Conservation (phyloP, 2,113 vertebrate species). For the Henicopernis longicauda region DNA sequence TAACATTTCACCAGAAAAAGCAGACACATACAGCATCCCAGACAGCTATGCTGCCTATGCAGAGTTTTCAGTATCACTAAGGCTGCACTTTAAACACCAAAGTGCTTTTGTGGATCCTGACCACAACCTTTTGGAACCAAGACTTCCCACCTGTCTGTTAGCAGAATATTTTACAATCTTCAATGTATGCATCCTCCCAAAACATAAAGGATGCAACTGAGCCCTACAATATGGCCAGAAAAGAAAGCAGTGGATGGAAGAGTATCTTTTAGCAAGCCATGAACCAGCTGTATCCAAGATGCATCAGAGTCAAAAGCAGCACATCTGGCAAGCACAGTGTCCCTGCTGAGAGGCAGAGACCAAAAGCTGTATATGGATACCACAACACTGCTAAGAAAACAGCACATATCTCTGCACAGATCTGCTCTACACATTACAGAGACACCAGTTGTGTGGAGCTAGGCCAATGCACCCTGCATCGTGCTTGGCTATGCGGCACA, state of each 20-base stretch:
- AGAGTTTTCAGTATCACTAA: background rate
- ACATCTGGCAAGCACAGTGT: background rate
- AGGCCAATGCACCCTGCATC: background rate
- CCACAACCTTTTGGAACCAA: background rate
- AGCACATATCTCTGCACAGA: accelerated
- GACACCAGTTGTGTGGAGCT: background rate
- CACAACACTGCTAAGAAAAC: background rate
- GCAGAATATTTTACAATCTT: background rate
- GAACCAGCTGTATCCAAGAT: background rate
- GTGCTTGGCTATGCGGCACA: background rate
- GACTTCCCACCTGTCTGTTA: background rate
- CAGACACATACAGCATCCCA: background rate
- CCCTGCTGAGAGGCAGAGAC: background rate
- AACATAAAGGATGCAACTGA: background rate
- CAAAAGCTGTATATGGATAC: background rate
- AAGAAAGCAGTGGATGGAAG: background rate
- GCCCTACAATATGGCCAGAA: background rate
- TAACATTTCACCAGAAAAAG: background rate
- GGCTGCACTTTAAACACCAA: background rate
- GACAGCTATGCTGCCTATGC: background rate
- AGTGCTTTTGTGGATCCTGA: background rate
- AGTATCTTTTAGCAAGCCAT: background rate
- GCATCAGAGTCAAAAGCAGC: background rate
- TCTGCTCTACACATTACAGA: background rate
- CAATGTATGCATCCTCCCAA: background rate